These are phyloP conservation scores for Cynodonichthys magdalenae DNA, from an alignment of 2,797 vertebrate genomes.

Conservation along the genomic window DNA sequence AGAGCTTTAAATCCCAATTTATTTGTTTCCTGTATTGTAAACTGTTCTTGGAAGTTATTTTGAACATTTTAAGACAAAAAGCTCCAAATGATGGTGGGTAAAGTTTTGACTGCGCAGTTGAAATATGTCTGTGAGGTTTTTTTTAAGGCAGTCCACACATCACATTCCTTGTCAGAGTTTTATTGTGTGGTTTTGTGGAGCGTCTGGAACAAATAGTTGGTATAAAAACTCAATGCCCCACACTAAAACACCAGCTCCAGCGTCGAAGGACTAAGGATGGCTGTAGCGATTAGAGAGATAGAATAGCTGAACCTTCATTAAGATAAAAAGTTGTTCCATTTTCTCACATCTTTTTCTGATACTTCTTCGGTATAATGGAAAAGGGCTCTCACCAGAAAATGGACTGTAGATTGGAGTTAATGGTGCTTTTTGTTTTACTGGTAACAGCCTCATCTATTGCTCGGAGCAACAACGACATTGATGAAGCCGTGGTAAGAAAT, in stretches of 20 bases:
- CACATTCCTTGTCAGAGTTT: conserved; percentile 59
- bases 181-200: conserved; percentile 56
- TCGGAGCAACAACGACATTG: conserved; percentile 44
- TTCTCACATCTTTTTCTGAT: conserved; percentile 10
- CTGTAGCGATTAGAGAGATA: conserved; percentile 8
- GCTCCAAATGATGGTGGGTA: conserved; percentile 26
- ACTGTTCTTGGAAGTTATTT: conserved; percentile 38
- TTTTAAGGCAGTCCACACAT: conserved; percentile 30
- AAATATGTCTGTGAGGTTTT: conserved; percentile 44
- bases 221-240: conserved; percentile 59
- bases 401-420: conserved; percentile 48
- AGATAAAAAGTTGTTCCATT: background rate
- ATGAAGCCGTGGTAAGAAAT: conserved; percentile 71
- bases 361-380: conserved; percentile 1
- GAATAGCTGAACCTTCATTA: conserved; percentile 9
- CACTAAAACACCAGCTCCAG: conserved; percentile 14
- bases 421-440: conserved; percentile 60
- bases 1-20: conserved; percentile 12
- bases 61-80: conserved; percentile 28
- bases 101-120: conserved; percentile 40
- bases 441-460: conserved; percentile 40
- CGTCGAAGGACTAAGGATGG: conserved; percentile 15
- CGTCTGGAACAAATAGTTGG: conserved; percentile 19
- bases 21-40: conserved; percentile 36
- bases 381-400: conserved; percentile 35